Evolutionary conservation across 2,888 invertebrate species (phyloP).

Genomic region (Pachydiplax longipennis): DNA sequence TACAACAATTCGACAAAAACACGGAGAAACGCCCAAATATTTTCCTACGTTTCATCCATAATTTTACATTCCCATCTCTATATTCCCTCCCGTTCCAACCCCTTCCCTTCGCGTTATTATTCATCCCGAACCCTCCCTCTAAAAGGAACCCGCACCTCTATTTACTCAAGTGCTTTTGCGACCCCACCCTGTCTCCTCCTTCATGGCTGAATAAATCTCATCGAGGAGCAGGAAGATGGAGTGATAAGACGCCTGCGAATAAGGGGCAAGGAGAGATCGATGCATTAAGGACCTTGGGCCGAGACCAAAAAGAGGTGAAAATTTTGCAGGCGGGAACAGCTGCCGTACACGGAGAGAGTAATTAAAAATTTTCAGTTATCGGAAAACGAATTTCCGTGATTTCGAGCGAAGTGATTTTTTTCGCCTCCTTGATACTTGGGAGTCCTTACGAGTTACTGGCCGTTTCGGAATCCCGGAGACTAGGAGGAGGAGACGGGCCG

Average conservation of each 20-base stretch:
- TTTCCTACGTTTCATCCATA: background rate
- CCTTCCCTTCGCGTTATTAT: background rate
- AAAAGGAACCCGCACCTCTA: background rate
- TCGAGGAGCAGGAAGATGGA: background rate
- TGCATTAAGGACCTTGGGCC: background rate
- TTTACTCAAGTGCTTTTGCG: background rate
- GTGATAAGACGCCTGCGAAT: background rate
- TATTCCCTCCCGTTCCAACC: background rate
- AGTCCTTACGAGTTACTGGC: background rate
- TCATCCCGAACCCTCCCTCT: background rate
- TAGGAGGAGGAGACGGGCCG: background rate
- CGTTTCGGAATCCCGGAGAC: background rate
- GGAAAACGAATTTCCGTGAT: background rate
- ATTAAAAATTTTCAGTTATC: slow-evolving; percentile 12
- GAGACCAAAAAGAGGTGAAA: background rate
- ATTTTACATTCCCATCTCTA: background rate
- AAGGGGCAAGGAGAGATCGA: background rate
- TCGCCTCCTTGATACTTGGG: background rate
- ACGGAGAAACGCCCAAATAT: too few relatives aligned
- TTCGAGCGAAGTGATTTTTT: background rate
- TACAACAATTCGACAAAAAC: too few relatives aligned
- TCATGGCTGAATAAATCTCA: background rate
- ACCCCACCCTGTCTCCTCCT: background rate
- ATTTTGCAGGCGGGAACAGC: background rate
- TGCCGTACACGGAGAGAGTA: background rate